Evolutionary conservation across 2,888 invertebrate genomes (phyloP), one percentile per base, ranked within the genome.

Genomic region (Tiliacea citrago): DNA sequence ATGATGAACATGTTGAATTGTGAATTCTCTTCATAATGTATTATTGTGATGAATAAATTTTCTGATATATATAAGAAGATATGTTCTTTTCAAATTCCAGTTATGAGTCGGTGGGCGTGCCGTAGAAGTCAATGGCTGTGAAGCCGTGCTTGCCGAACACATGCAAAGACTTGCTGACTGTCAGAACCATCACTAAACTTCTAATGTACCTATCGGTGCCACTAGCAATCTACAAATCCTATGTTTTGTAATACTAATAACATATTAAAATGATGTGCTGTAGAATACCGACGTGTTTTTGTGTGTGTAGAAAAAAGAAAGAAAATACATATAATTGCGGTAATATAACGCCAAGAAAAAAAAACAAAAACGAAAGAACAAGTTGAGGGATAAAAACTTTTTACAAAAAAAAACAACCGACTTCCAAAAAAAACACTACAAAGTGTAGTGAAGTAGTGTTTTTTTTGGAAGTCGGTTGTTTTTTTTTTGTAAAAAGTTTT

Each of bases 71-170:
- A n/a, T n/a, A n/a, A n/a, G n/a, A n/a, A 42, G 6, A 29, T 35
- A 29, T 42, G 8, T 21, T 42, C 6, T 18, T 75, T 47, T 55
- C 18, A 57, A 57, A 51, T 80, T 88, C 73, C 88, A 95, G 95
- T 70, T 94, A n/a, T 83, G 92, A 60, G 89, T 94, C 7, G 92
- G 94, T 65, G 94, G 93, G 1, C 87, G 89, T 7, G 75, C 91
- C 0, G 90, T 93, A 0, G 89, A 87, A 89, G 3, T 88, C 88
- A 42, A 90, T 93, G 87, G 92, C 93, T 0, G 91, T 93, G 4
- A 21, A 92, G 3, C 47, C 91, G 0, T 92, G 92, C 67, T 83
- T 93, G 5, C 93, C 93, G 0, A 89, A 88, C 58, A 77, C 73
- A 12, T 90, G 91, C 3, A 91, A 86, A 55, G 63, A 94, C 0